Percentiles rank a stretch among this genome's conserved stretches.
phyloP scores from a whole-genome alignment of 2,113 vertebrate species.

The Strix aluco region DNA sequence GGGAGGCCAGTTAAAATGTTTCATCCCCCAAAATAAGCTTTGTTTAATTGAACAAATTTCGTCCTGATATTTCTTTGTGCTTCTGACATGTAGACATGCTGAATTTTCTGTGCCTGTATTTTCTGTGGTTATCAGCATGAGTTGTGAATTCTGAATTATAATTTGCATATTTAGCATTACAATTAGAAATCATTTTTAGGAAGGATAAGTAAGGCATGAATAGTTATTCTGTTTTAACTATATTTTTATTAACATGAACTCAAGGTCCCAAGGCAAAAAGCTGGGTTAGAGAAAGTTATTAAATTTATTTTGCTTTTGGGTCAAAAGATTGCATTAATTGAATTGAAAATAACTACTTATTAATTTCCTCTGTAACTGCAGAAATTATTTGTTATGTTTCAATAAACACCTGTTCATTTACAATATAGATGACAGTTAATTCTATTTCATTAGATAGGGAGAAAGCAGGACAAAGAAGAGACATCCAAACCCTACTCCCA shows the following conservation, averaged over 20 bases:
- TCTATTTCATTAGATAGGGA: background rate
- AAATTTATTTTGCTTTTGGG: slow-evolving; percentile 2
- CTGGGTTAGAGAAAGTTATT: background rate
- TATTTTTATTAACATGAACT: slow-evolving; percentile 9
- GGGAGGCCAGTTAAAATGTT: background rate
- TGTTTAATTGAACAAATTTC: slow-evolving; percentile 2
- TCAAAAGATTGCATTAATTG: background rate
- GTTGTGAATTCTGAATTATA: slow-evolving; percentile 34
- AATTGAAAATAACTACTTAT: slow-evolving; percentile 10
- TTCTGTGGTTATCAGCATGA: slow-evolving; percentile 10
- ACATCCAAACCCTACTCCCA: background rate
- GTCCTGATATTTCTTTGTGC: slow-evolving; percentile 1
- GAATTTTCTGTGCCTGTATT: background rate
- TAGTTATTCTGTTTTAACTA: slow-evolving; percentile 21
- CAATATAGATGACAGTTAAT: background rate
- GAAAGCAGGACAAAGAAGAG: background rate
- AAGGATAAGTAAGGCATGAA: slow-evolving; percentile 33
- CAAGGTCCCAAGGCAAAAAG: background rate
- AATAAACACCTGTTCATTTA: slow-evolving; percentile 26
- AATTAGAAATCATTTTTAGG: slow-evolving; percentile 52
- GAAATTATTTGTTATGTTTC: slow-evolving; percentile 1
- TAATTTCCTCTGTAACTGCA: background rate
- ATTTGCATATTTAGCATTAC: slow-evolving; percentile 53
- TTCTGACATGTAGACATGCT: background rate
- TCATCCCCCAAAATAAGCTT: slow-evolving; percentile 15